Evolutionary conservation across 2,113 vertebrate species (phyloP), one percentile per base, ranked within the genome.

Genomic region (Tenebrosternarchus preto): DNA sequence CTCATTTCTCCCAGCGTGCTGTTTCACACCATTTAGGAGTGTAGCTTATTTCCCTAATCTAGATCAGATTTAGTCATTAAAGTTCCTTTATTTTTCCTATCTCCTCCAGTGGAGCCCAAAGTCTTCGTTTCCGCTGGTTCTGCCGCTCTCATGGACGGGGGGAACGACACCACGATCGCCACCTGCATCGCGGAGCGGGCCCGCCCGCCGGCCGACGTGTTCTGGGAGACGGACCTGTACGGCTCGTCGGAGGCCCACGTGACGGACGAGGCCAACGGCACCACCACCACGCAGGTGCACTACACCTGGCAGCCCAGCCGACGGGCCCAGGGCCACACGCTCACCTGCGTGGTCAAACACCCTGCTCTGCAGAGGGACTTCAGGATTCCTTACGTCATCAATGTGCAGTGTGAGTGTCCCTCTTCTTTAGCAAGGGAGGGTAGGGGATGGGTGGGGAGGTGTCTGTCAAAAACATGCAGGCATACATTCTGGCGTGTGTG

Each of bases 281-380:
- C 97, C 0, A 94, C 95, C 82, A 99, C 96, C 31, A 92, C 97
- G 31, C 87, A 94, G 80, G 97, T 96, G 88, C 94, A 93, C 5
- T 99, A 99, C 88, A 90, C 93, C 82, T 94, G 98, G 88, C 91
- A 94, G 74, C 98, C 97, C 46, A 96, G 94, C 0, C 93, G 96
- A 16, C 96, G 97, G 87, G 91, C 94, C 86, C 95, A 96, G 91
- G 96, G 96, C 82, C 95, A 96, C 78, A 86, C 80, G 1, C 92
- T 99, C 81, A 95, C 96, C 59, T 99, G 98, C 64, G 87, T 99
- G 75, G 95, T 99, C 76, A 95, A 92, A 73, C 98, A 99, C 88
- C 97, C 96, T 8, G 94, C 98, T 39, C 92, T 99, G 87, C 94
- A 93, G 76, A 94, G 88, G 50, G 95, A 96, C 83, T 91, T 97